Base-by-base conservation (phyloP, 2,113 vertebrate species). In the Cebidichthys violaceus region DNA sequence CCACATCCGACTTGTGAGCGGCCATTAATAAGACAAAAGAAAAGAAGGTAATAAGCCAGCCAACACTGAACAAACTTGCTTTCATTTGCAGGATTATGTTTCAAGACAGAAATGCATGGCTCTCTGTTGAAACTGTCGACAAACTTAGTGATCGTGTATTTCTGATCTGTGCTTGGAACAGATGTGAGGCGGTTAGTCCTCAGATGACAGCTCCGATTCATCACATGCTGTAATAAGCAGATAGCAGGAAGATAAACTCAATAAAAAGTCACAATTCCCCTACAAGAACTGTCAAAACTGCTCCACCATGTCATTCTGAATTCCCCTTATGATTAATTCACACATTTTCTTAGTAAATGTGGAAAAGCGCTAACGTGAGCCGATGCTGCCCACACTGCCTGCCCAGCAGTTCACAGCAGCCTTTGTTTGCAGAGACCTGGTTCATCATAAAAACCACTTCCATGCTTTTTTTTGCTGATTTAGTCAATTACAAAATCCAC, bases 381-480 rank as follows among this genome's bases (percentile, higher is more conserved):
- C 9, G 11, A 18, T 69, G 80, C 70, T 88, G 89, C 89, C 93
- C 90, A 83, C 90, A 72, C 70, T 83, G 93, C 90, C 66, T 41
- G 77, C 54, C 81, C 90, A 91, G 92, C 86, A 85, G 81, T 93
- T 88, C 86, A 82, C 47, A 50, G 71, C 85, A 71, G 89, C 81
- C 82, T 93, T 92, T 93, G 91, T 92, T 88, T 89, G 77, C 79
- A 27, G 87, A 88, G 82, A 89, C 81, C 90, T 81, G 84, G 83
- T 88, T 89, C 79, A 89, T 91, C 88, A 88, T 83, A 69, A 91
- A 91, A 92, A 91, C 87, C 91, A 92, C 89, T 92, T 94, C 84
- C 87, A 88, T 81, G 89, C 83, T 90, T 90, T 93, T 90, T 92
- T 94, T 94, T 93, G 89, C 89, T 91, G 89, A 93, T 92, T 87